Evolutionary conservation across 1,140 invertebrate species (phyloP).

Genomic region (Euwallacea fornicatus): DNA sequence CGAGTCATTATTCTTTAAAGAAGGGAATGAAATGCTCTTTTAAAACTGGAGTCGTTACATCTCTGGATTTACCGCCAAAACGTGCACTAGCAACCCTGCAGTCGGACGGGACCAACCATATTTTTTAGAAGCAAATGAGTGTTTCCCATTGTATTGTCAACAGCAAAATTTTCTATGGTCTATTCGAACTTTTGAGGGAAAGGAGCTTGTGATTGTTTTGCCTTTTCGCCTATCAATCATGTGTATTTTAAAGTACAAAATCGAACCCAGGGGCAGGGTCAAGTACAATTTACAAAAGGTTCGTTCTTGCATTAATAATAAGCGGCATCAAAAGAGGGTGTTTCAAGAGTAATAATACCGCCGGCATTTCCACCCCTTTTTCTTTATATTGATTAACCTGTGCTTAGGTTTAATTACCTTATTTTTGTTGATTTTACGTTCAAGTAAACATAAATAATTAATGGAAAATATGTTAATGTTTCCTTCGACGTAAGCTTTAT

Average conservation of each 20-base stretch:
- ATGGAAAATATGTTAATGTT: slow-evolving; percentile 10
- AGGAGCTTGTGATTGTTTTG: no score
- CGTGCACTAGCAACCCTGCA: no score
- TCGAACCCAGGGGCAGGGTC: slow-evolving; percentile 7
- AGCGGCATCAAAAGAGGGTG: not conserved
- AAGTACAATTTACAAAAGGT: slow-evolving; percentile 12
- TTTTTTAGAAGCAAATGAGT: no score
- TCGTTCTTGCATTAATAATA: slow-evolving; percentile 24
- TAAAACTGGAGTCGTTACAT: no score
- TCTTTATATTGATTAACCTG: slow-evolving; percentile 2
- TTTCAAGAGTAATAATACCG: slow-evolving; percentile 11
- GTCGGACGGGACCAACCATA: no score
- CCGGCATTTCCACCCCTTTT: slow-evolving; percentile 8
- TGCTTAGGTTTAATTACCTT: slow-evolving; percentile 22
- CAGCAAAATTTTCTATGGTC: no score
- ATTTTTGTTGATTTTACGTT: slow-evolving; percentile 17
- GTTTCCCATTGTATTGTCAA: no score
- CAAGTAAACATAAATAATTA: slow-evolving; percentile 14
- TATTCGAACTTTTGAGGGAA: no score
- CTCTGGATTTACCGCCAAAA: no score
- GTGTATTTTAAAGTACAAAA: not conserved
- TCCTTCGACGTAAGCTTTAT: slow-evolving; percentile 6
- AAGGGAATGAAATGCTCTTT: no score
- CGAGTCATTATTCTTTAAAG: no score
- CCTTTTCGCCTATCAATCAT: not conserved